Base-by-base conservation (phyloP, 2,888 invertebrate species). In the Marronus borbonicus region DNA sequence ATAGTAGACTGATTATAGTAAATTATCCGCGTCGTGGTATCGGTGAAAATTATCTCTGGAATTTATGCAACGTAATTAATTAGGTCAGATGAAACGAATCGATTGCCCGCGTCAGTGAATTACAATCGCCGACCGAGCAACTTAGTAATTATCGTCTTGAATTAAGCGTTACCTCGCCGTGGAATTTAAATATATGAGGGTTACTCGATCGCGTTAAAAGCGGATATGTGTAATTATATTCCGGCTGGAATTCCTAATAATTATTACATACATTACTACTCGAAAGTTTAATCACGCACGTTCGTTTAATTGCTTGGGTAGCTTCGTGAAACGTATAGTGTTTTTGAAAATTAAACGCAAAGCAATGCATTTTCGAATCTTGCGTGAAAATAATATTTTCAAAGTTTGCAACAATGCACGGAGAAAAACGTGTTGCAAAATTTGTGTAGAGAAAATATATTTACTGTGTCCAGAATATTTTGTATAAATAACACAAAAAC, bases 41-140 rank as follows among this genome's bases (percentile, higher is more conserved):
- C 72, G 39, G 39, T 72, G 72, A 20, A 39, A 39, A 72, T 72
- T 72, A 72, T 70, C 55, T 58, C 8, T 10, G 58, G 58, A 58
- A 72, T 72, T 72, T 72, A 72, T 72, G 39, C 58, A 58, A 55
- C 20, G 39, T 72, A 72, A 72, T 72, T 69, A 69, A 72, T 72
- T 72, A 58, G 58, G 58, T 72, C 58, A 58, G 39, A 72, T 72
- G 72, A 58, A 72, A 55, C 17, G 72, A 39, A 72, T 58, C 58
- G 72, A 72, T 58, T 36, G 31, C 70, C 36, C 24, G 58, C 36
- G 36, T 60, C 17, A 20, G 58, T 50, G 58, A 39, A 58, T 72
- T 39, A 72, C 58, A 58, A 36, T 70, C 52, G 58, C 20, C 36
- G n/a, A 7, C 24, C 8, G n/a, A 44, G 44, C 36, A 70, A 55